Base-by-base conservation (phyloP, 2,888 invertebrate species). In the Auanema freiburgensis region DNA sequence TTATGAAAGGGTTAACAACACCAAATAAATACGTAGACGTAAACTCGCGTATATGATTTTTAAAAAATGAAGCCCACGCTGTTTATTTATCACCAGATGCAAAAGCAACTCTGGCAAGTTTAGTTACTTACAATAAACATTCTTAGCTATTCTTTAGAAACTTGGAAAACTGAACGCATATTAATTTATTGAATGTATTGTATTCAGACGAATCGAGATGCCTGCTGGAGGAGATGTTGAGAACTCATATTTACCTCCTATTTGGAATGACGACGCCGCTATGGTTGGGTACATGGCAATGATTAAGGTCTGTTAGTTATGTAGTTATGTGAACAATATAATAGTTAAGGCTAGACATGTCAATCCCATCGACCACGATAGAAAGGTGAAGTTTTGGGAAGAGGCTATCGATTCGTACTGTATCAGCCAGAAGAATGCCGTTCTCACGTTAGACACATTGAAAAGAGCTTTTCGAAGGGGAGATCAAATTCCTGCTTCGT, bases 321-420 rank as follows among this genome's bases (percentile, higher is more conserved):
- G 12, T 21, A 21, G 24, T 57, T 44, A 14, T 21, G 40, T 6
- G 23, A 33, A 41, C 18, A 18, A 46, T 8, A n/a, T 56, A 10
- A 16, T 54, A 8, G 57, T 69, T 49, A 49, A 80, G 76, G 70
- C 71, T 18, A 65, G 78, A 18, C 50, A 63, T 16, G 78, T 79
- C 23, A 80, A 80, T 60, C 69, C 77, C 33, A 69, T 72, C 4
- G 79, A 80, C 55, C 76, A 79, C 59, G 78, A 80, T 51, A 57
- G 77, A 51, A 77, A 79, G 46, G 57, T 79, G 10, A 63, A 67
- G 0, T 80, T 79, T 63, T 80, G 80, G 80, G 56, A 63, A n/a
- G 68, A 70, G 2, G 41, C 70, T 10, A 77, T 80, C 51, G 65
- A 40, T 3, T 64, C 59, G 11, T 71, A 70, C 18, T 80, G 80